Percentiles rank a stretch among this genome's conserved stretches.
Evolutionary conservation across 1,140 invertebrate species (phyloP).

Genomic region (Drosophila subobscura): DNA sequence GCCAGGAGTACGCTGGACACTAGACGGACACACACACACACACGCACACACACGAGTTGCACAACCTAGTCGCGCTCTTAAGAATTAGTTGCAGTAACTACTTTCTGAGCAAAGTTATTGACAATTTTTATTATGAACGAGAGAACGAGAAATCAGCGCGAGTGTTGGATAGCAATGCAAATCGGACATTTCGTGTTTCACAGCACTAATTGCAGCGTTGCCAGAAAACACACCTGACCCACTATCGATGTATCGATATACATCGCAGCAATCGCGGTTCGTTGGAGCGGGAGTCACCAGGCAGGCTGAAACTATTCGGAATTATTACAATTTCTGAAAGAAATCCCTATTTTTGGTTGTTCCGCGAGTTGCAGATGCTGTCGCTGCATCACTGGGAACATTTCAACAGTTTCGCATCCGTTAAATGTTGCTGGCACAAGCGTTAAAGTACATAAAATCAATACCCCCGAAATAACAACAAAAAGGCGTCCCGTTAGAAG

Average conservation of each 20-base stretch:
- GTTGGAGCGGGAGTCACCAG: too few relatives aligned
- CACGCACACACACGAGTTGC: slow-evolving; percentile 52
- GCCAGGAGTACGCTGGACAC: slow-evolving; percentile 9
- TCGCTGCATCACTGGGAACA: background rate
- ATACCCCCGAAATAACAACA: slow-evolving; percentile 45
- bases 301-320: too few relatives aligned
- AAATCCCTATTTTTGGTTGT: too few relatives aligned
- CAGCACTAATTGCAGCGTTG: too few relatives aligned
- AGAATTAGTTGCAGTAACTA: slow-evolving; percentile 41
- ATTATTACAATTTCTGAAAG: too few relatives aligned
- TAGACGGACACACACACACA: slow-evolving; percentile 16
- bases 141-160: background rate
- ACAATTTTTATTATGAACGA: slow-evolving; percentile 22
- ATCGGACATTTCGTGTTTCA: too few relatives aligned
- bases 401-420: too few relatives aligned
- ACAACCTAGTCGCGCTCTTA: slow-evolving; percentile 50
- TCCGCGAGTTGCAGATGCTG: too few relatives aligned
- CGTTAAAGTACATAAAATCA: slow-evolving; percentile 47
- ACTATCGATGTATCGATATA: too few relatives aligned
- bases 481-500: slow-evolving; percentile 13
- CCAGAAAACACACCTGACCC: too few relatives aligned
- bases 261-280: too few relatives aligned
- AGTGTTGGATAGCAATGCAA: background rate
- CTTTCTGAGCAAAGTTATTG: slow-evolving; percentile 48
- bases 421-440: too few relatives aligned